Evolutionary conservation across 2,797 vertebrate genomes (phyloP).

Genomic region (Sebastes goodei): DNA sequence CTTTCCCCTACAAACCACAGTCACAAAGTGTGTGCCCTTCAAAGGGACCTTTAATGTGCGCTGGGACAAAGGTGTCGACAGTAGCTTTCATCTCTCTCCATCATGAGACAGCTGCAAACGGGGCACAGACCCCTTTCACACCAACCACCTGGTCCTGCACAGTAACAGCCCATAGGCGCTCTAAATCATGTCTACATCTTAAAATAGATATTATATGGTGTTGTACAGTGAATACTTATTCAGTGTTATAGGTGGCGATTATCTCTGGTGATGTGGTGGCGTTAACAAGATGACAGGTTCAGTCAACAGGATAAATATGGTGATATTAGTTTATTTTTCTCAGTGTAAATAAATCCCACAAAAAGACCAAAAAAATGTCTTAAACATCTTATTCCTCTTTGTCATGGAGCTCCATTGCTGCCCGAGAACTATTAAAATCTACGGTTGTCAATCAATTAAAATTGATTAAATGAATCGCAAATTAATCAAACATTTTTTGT

Average conservation of each 20-base stretch:
- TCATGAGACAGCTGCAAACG: conserved; percentile 54
- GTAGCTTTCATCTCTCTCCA: conserved; percentile 60
- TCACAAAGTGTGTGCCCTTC: conserved; percentile 57
- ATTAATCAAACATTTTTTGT: fast-evolving
- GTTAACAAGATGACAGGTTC: not conserved
- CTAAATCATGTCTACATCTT: not conserved
- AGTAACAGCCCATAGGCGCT: not conserved
- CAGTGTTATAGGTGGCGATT: not conserved
- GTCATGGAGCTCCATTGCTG: no score
- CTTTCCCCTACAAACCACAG: conserved; percentile 22
- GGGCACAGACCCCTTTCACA: not conserved
- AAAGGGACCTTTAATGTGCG: conserved; percentile 75
- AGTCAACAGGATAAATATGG: not conserved
- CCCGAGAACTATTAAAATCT: no score
- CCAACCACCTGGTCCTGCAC: conserved; percentile 45
- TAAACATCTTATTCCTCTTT: not conserved
- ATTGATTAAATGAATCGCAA: no score
- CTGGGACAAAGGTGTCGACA: conserved; percentile 64
- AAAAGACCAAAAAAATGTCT: not conserved
- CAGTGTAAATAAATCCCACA: fast-evolving
- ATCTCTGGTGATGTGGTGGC: not conserved
- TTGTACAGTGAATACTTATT: not conserved
- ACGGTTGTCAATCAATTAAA: no score
- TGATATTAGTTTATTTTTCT: not conserved
- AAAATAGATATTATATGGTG: not conserved